Percentiles rank a stretch among this genome's conserved stretches.
phyloP scores from a whole-genome alignment of 2,797 vertebrate genomes.

The Tenualosa thibaudeaui region DNA sequence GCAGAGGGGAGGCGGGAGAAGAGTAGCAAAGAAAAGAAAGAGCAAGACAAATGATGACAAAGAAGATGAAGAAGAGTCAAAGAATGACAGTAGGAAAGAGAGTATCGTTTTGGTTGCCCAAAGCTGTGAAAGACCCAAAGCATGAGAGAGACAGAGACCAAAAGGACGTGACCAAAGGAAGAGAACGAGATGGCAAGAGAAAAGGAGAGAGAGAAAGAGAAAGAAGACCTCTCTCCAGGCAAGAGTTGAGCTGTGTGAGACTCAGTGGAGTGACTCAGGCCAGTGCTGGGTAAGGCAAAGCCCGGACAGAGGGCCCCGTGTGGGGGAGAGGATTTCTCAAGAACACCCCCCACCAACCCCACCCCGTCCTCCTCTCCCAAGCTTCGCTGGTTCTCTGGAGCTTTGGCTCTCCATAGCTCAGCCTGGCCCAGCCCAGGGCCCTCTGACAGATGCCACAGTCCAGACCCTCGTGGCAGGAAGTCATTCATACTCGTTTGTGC shows the following conservation, averaged over 20 bases:
- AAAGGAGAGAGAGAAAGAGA: background rate
- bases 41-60: background rate
- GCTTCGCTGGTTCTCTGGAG: background rate
- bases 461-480: slow-evolving; percentile 75
- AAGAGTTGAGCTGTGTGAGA: background rate
- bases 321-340: background rate
- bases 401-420: background rate
- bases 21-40: background rate
- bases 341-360: background rate
- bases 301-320: slow-evolving; percentile 40
- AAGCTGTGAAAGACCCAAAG: background rate
- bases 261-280: background rate
- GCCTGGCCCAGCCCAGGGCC: slow-evolving; percentile 33
- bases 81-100: background rate
- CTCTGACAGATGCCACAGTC: slow-evolving; percentile 75
- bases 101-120: background rate
- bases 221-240: background rate
- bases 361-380: background rate
- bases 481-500: slow-evolving; percentile 71
- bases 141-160: background rate
- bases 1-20: background rate
- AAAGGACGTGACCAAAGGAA: background rate
- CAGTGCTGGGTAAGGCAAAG: background rate
- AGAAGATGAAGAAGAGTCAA: too few relatives aligned
- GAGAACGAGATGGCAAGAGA: background rate